Percentiles rank a stretch among this genome's conserved stretches.
Conservation (phyloP, 2,888 invertebrate species). For the Leptopilina myrica region DNA sequence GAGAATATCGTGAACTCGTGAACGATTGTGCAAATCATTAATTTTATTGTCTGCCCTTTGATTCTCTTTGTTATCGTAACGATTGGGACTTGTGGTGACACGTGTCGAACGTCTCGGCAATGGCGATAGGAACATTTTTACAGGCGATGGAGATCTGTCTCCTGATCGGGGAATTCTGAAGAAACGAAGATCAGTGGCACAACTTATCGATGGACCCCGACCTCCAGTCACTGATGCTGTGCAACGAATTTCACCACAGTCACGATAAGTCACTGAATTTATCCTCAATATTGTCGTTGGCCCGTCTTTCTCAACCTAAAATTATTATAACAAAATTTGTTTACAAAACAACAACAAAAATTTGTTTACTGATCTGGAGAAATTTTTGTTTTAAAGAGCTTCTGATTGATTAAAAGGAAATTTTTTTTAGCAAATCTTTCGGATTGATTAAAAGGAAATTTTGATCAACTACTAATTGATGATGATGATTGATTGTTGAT, state of each 20-base stretch:
- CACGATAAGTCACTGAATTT: conserved; percentile 78
- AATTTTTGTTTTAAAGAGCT: too few relatives aligned
- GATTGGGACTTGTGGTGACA: conserved; percentile 1
- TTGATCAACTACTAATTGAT: too few relatives aligned
- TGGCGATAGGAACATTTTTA: conserved; percentile 23
- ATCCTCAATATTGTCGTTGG: conserved; percentile 81
- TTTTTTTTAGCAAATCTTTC: too few relatives aligned
- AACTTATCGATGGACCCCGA: conserved; percentile 68
- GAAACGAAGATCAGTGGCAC: conserved; percentile 68
- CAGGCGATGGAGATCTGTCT: conserved; percentile 25
- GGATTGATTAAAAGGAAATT: too few relatives aligned
- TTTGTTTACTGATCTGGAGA: too few relatives aligned
- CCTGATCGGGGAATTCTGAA: conserved; percentile 41
- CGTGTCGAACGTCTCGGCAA: conserved; percentile 21
- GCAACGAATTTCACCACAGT: conserved; percentile 78
- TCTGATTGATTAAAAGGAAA: too few relatives aligned
- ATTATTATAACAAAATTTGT: conserved; percentile 51
- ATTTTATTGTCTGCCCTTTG: background rate
- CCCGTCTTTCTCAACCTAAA: conserved; percentile 77
- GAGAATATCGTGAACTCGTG: background rate
- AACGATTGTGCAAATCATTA: background rate
- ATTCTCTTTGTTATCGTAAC: conserved; percentile 30
- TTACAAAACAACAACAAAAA: background rate
- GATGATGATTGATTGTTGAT: too few relatives aligned
- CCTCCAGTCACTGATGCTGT: conserved; percentile 66